Conservation (phyloP, 2,797 vertebrate genomes). For the Liasis olivaceus region DNA sequence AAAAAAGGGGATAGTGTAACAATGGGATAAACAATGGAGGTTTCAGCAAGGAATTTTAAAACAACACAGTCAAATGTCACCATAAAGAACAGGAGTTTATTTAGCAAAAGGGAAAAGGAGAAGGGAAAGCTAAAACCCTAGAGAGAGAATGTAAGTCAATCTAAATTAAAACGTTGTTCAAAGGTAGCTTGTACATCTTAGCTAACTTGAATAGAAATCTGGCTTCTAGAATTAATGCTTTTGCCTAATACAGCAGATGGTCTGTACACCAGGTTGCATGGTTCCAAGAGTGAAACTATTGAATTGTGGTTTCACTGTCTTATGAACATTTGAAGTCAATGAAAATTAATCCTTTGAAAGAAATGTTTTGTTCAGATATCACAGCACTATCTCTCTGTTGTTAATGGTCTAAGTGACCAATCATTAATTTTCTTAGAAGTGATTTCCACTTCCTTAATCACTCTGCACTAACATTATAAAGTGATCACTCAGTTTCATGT, state of each 20-base stretch:
- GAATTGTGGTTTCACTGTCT: not conserved
- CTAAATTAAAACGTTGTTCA: not conserved
- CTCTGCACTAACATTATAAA: not conserved
- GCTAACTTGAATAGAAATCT: not conserved
- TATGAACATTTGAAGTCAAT: not conserved
- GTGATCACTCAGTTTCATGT: not conserved
- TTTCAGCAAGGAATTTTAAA: not conserved
- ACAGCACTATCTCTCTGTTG: not conserved
- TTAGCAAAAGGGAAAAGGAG: not conserved
- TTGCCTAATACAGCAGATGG: not conserved
- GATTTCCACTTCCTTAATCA: not conserved
- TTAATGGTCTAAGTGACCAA: not conserved
- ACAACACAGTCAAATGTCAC: not conserved
- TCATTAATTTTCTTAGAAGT: not conserved
- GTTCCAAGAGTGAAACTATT: not conserved
- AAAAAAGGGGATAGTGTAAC: not conserved
- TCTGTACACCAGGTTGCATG: not conserved
- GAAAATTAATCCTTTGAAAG: not conserved
- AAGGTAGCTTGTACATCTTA: not conserved
- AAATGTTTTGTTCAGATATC: not conserved
- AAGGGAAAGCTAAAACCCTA: not conserved
- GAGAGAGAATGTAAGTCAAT: not conserved
- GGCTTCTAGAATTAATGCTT: not conserved
- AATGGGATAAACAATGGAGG: not conserved
- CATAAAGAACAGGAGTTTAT: not conserved